Percentiles rank a stretch among this genome's conserved stretches.
These are phyloP conservation scores for Platycheirus rosarum DNA, from an alignment of 2,888 invertebrate species.

Conservation along the genomic window DNA sequence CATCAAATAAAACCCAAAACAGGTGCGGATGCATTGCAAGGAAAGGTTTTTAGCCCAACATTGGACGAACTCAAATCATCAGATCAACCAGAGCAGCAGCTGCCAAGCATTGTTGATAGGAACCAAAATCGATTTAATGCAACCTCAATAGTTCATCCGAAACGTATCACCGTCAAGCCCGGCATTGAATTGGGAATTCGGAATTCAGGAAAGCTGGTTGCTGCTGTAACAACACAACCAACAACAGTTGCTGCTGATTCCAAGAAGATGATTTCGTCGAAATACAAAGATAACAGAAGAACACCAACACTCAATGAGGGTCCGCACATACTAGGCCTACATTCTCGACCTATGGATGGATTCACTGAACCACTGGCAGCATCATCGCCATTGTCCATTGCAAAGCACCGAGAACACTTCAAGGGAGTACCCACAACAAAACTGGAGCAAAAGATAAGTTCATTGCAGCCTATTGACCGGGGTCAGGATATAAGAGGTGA, in stretches of 20 bases:
- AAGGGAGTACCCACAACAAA: constrained; percentile 19
- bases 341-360: neutral
- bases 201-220: neutral
- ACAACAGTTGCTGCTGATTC: constrained; percentile 8
- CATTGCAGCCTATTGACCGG: constrained; percentile 26
- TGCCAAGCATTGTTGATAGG: constrained; percentile 11
- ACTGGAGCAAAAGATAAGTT: constrained; percentile 31
- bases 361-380: neutral
- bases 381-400: neutral
- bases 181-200: neutral
- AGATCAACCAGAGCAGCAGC: constrained; percentile 31
- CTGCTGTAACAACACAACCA: neutral
- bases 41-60: neutral
- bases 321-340: neutral
- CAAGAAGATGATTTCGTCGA: constrained; percentile 19
- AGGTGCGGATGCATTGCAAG: neutral
- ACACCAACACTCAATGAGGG: neutral
- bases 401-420: constrained; percentile 19
- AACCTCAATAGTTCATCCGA: constrained; percentile 19
- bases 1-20: neutral
- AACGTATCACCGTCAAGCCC: neutral
- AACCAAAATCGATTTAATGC: constrained; percentile 30
- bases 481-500: constrained; percentile 36
- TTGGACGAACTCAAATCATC: constrained; percentile 26
- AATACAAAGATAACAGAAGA: constrained; percentile 15